phyloP scores from a whole-genome alignment of 2,113 vertebrate species.

The Poecile atricapillus region DNA sequence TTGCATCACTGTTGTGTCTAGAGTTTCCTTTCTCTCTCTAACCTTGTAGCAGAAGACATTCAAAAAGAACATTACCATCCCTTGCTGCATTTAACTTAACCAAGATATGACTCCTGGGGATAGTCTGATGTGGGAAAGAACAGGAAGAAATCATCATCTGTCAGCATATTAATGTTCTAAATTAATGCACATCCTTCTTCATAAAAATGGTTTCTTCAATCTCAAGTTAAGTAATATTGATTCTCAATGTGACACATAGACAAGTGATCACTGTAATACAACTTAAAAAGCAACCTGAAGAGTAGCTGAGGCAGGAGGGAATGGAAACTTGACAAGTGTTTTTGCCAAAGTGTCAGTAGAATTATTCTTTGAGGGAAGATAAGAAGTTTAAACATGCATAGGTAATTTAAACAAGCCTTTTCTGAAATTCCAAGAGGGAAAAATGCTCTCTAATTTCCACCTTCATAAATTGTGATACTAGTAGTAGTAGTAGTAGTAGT shows the following conservation, averaged over 20 bases:
- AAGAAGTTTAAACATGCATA: not conserved
- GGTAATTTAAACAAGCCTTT: not conserved
- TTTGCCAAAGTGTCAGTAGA: not conserved
- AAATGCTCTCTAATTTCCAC: not conserved
- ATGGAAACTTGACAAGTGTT: not conserved
- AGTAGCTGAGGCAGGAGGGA: not conserved
- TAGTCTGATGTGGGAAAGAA: constrained; percentile 15
- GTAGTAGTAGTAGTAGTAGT: not conserved
- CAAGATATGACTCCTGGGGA: not conserved
- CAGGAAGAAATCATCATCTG: constrained; percentile 21
- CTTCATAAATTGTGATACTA: not conserved
- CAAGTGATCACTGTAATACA: not conserved
- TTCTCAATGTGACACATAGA: constrained; percentile 10
- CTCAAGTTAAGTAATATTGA: constrained; percentile 27
- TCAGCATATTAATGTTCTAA: constrained; percentile 27
- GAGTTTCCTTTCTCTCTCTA: constrained; percentile 4
- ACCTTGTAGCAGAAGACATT: not conserved
- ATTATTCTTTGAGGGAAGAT: not conserved
- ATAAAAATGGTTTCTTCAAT: constrained; percentile 22
- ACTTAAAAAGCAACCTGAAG: not conserved
- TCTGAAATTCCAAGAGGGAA: not conserved
- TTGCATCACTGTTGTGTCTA: not conserved
- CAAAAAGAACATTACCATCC: not conserved
- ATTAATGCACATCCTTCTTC: constrained; percentile 42
- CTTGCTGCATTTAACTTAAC: not conserved